Base-by-base conservation (phyloP, 1,140 invertebrate genomes). In the Scaptomyza pallida region DNA sequence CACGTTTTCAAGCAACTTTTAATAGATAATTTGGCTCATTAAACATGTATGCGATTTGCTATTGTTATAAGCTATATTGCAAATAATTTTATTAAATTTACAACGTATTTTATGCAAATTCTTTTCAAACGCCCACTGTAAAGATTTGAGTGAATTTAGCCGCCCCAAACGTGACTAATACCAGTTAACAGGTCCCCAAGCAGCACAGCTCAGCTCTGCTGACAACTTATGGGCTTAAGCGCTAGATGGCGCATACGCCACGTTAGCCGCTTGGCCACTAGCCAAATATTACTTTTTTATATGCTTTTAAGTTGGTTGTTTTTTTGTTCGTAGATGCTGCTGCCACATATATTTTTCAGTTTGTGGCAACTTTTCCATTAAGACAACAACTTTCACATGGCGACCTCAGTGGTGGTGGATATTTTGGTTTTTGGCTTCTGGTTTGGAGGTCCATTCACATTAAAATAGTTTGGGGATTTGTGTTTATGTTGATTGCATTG, bases 401-500 rank as follows among this genome's bases (percentile, higher is more conserved):
- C 55, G 55, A 59, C 37, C 41, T 69, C 52, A 35, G 64, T 64
- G 43, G 21, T 10, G 37, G 3, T 37, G 30, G n/a, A 6, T 30
- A n/a, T 30, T 30, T 30, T 30, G 26, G 26, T 37, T 62, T 37
- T 37, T n/a, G 33, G 52, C 52, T 68, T 64, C 65, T 40, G 57
- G 78, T 69, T 74, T 71, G 76, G 72, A 37, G 12, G 78, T 75
- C 74, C 51, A 89, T 75, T 65, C 51, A 89, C 82, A 86, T 89
- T 88, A 86, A 86, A 86, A 86, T 89, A 86, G 82, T 89, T 86
- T 86, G 65, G 82, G 83, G 83, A 86, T 86, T 82, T 86, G 83
- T 86, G 88, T 86, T 86, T 89, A 86, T 86, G 82, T 89, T 89
- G 82, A 86, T 89, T 86, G 82, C 82, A 89, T 86, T 88, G 78